Base-by-base conservation (phyloP, 2,113 vertebrate species). In the Thunnus maccoyii region DNA sequence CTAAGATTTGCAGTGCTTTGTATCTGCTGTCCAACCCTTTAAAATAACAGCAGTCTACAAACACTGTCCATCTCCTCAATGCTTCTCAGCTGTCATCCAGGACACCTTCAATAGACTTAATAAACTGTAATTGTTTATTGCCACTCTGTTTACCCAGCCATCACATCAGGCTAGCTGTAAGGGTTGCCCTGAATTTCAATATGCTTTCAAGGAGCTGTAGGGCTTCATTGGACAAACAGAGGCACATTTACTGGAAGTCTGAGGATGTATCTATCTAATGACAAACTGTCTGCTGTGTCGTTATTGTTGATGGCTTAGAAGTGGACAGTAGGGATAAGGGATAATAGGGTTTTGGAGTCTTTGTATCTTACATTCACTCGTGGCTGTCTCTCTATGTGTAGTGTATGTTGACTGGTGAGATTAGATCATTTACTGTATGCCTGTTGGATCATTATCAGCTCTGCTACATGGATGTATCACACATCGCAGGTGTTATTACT, bases 91-190 rank as follows among this genome's bases (percentile, higher is more conserved):
- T 83, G 80, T 83, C 83, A 69, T 58, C 63, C 76, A 78, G 74
- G 82, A 88, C 84, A 82, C 64, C 84, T 70, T 82, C 80, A 78
- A 73, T 80, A 69, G 72, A 82, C 51, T 79, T 88, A 75, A 82
- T 80, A 82, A 82, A 78, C 52, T 48, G 72, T 83, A 78, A 89
- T 88, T 71, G 64, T 86, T 90, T 88, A 70, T 70, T 77, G 67
- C 68, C 32, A 14, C 63, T 76, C 32, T 73, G 82, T 90, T 90
- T 89, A 88, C 60, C 1, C 67, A 61, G 58, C 76, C 66, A 30
- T 83, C 8, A 16, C 60, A 78, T 85, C 72, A 25, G 46, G 62
- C 25, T 20, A 5, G 64, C 61, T 76, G 22, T 15, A 62, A 17
- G 46, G 17, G 3, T 20, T 12, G 77, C 71, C 65, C 30, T 58